These are phyloP conservation scores for Eira barbara DNA, from an alignment of 2,113 vertebrate species.

Conservation along the genomic window DNA sequence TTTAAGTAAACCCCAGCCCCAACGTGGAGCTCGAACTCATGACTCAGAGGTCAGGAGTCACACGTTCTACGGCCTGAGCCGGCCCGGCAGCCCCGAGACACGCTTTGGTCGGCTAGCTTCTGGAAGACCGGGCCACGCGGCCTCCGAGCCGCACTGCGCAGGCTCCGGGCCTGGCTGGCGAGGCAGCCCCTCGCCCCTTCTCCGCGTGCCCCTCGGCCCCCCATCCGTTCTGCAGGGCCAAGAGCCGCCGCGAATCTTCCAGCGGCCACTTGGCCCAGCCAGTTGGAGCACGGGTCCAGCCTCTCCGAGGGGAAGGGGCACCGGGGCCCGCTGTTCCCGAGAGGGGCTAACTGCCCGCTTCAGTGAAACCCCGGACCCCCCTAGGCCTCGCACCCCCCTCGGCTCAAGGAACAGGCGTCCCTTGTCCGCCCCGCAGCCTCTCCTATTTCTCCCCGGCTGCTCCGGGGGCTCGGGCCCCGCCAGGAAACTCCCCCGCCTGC, in stretches of 20 bases:
- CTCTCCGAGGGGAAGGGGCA: background rate
- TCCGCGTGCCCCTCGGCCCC: background rate
- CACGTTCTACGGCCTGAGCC: background rate
- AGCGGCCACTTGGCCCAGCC: accelerated
- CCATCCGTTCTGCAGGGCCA: background rate
- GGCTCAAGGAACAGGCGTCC: background rate
- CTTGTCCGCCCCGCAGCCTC: background rate
- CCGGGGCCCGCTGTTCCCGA: background rate
- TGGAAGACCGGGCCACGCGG: background rate
- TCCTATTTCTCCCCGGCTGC: background rate
- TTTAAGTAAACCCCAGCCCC: background rate
- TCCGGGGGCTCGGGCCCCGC: background rate
- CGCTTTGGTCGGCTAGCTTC: background rate
- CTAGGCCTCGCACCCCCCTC: background rate
- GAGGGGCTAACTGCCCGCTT: background rate
- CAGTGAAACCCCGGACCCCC: background rate
- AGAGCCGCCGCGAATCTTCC: background rate
- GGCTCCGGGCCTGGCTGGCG: background rate
- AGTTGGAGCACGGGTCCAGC: no score
- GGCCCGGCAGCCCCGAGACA: background rate
- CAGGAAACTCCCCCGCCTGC: background rate
- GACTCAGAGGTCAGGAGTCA: background rate
- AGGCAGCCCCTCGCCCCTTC: background rate
- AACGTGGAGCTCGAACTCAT: background rate
- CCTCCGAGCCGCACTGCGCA: background rate